These are phyloP conservation scores for Tapirus indicus DNA, from an alignment of 2,797 vertebrate species.

Conservation along the genomic window DNA sequence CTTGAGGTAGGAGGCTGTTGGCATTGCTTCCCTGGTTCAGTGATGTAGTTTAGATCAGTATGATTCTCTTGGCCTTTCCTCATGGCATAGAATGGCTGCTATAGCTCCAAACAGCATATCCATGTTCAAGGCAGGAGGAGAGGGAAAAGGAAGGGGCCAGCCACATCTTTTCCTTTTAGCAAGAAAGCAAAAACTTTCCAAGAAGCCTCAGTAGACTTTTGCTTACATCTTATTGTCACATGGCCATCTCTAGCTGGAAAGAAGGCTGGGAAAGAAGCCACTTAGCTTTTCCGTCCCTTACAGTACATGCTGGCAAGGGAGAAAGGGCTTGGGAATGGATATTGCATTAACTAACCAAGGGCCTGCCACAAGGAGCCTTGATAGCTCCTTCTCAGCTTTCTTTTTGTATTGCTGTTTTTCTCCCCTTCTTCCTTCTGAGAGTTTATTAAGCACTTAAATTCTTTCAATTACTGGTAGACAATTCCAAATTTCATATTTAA, in stretches of 20 bases:
- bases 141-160: neutral
- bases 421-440: neutral
- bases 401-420: neutral
- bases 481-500: neutral
- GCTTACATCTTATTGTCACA: neutral
- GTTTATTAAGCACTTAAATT: neutral
- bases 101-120: neutral
- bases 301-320: neutral
- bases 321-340: neutral
- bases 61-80: neutral
- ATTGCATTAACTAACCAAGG: neutral
- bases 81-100: neutral
- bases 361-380: neutral
- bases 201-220: neutral
- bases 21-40: neutral
- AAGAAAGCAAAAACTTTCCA: neutral
- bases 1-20: neutral
- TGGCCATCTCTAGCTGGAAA: neutral
- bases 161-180: neutral
- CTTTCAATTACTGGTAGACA: neutral
- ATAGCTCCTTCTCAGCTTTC: neutral
- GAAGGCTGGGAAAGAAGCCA: neutral
- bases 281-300: neutral
- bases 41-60: neutral
- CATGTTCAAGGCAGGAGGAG: neutral